A percentile compares a stretch with the other conserved stretches of the same genome.
phyloP scores from a whole-genome alignment of 2,797 vertebrate genomes.

The Agapornis canus region DNA sequence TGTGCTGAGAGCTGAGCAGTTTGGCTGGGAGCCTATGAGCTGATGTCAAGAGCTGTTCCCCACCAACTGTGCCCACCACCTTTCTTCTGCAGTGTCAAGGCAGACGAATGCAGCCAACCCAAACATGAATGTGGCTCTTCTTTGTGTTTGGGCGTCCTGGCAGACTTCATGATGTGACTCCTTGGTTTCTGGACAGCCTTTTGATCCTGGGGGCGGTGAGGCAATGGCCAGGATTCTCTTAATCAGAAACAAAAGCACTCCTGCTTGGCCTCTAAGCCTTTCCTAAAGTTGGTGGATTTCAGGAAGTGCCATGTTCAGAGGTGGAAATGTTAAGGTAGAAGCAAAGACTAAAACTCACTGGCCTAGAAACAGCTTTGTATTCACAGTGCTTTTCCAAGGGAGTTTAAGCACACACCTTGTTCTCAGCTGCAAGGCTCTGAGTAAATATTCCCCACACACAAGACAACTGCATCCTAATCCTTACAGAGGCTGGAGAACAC shows the following conservation, averaged over 20 bases:
- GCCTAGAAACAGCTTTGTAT: neutral
- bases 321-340: neutral
- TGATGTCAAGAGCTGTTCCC: neutral
- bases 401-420: neutral
- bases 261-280: neutral
- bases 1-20: neutral
- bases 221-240: neutral
- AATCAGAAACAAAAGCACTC: neutral
- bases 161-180: neutral
- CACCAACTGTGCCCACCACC: neutral
- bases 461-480: neutral
- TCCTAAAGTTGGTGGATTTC: neutral
- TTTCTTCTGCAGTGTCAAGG: accelerated
- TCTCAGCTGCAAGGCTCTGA: neutral
- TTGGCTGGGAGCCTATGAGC: neutral
- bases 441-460: neutral
- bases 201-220: neutral
- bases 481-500: slow-evolving; percentile 5
- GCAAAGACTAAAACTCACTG: neutral
- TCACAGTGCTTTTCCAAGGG: neutral
- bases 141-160: neutral
- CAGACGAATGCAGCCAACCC: neutral
- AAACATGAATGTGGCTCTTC: neutral
- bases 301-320: neutral
- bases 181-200: neutral